These are phyloP conservation scores for Beroe ovata DNA, from an alignment of 37 sponge, comb jelly and placozoan genomes.

Conservation along the genomic window DNA sequence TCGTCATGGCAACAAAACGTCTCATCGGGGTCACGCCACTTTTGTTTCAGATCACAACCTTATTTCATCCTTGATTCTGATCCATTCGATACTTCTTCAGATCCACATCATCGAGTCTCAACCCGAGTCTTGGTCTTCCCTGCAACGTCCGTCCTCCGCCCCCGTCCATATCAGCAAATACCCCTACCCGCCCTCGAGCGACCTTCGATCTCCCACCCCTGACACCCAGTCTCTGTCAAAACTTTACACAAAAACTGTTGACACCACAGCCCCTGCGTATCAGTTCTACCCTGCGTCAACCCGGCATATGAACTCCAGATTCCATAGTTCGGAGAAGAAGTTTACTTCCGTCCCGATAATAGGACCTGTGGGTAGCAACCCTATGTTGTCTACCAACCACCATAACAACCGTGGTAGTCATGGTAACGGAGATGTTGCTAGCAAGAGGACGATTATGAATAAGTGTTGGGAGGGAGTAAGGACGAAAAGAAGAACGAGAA, in stretches of 20 bases:
- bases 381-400: background rate
- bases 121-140: background rate
- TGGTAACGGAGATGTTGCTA: background rate
- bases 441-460: background rate
- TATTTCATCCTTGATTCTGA: no score
- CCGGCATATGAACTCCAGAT: background rate
- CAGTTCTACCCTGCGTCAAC: background rate
- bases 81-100: background rate
- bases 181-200: background rate
- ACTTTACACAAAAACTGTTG: background rate
- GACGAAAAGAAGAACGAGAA: background rate
- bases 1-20: no score
- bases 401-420: background rate
- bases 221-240: background rate
- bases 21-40: no score
- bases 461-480: background rate
- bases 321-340: background rate
- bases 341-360: background rate
- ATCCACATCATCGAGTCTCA: slow-evolving; percentile 15
- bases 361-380: background rate
- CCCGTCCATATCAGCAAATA: background rate
- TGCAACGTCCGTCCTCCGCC: slow-evolving; percentile 6
- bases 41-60: no score
- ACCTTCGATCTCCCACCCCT: background rate
- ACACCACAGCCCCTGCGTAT: background rate